Evolutionary conservation across 2,888 invertebrate genomes (phyloP), one percentile per base, ranked within the genome.

Genomic region (Sesia bembeciformis): DNA sequence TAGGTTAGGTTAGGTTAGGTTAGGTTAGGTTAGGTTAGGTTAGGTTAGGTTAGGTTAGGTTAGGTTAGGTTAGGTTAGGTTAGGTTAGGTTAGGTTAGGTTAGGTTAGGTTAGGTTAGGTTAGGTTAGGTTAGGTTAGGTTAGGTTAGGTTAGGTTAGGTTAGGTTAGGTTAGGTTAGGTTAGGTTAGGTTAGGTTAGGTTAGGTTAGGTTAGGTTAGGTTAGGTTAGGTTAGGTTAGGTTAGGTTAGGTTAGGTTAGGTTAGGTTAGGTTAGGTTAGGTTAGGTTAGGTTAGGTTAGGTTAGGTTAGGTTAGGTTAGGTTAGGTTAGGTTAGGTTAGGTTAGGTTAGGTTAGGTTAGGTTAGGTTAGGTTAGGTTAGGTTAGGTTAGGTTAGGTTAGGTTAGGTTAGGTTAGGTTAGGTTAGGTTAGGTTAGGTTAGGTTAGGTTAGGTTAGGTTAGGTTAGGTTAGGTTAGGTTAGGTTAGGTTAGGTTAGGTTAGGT

Each of bases 11-110:
- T 62, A 60, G 60, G 60, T 60, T 59, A 60, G 60, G 60, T 62
- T 62, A 62, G 62, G 62, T 62, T 62, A 62, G 62, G 62, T 61
- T 62, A 62, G 62, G 62, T 62, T 63, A 61, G 62, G 62, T 62
- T 62, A 62, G 62, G 62, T 62, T 62, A 62, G 59, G 62, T 60
- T 62, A 62, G 61, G 59, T 57, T 61, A 59, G 55, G 57, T 57
- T 57, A 57, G 57, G 57, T 57, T 57, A 57, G 57, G 54, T 54
- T 54, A 57, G 54, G 54, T 57, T 57, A 54, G 59, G 59, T 59
- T 59, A 59, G 59, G 59, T 59, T 59, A 59, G 59, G 59, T 59
- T 59, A 59, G 59, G 59, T 57, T 59, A 57, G 57, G 59, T 58
- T 58, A 58, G 58, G 58, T 58, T 58, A 58, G 58, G 57, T 57